Base-by-base conservation (phyloP, 2,113 vertebrate genomes). In the Eretmochelys imbricata region DNA sequence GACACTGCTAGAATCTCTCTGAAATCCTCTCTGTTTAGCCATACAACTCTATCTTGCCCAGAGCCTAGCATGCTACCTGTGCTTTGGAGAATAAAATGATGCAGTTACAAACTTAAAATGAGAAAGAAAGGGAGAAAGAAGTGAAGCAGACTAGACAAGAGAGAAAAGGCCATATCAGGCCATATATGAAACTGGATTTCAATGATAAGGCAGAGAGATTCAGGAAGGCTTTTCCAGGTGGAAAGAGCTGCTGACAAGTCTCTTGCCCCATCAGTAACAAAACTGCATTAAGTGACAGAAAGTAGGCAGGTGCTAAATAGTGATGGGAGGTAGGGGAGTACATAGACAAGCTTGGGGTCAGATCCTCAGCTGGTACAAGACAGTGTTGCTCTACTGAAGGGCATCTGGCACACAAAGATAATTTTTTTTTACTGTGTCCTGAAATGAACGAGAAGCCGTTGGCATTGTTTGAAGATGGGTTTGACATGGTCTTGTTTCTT, bases 1-100 rank as follows among this genome's bases (percentile, higher is more conserved):
- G 54, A 88, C 31, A 5, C 42, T 38, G n/a, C 22, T 69, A 0
- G 0, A 85, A 24, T 14, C 0, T 2, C 25, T 46, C 53, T 69
- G 38, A 46, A 4, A 24, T n/a, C 80, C 29, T 89, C 80, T 59
- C 29, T 13, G 35, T 38, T 20, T 38, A 69, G 65, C 65, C 19
- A 38, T 38, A 38, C n/a, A 72, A 22, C 17, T 5, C 35, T 72
- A 17, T 2, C 6, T 42, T n/a, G 69, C 5, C 50, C 25, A 65
- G 24, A 46, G n/a, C 11, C 72, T 46, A 4, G 75, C 42, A 78
- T 27, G 42, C 13, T 48, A 78, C 48, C 46, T 78, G 38, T 42
- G 42, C 42, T 48, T 48, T 48, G 42, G 42, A 48, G 6, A 78
- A 48, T 78, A 48, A 48, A 46, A 78, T 16, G 12, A 16, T 48